Evolutionary conservation across 2,888 invertebrate genomes (phyloP).

Genomic region (Petrolisthes manimaculis): DNA sequence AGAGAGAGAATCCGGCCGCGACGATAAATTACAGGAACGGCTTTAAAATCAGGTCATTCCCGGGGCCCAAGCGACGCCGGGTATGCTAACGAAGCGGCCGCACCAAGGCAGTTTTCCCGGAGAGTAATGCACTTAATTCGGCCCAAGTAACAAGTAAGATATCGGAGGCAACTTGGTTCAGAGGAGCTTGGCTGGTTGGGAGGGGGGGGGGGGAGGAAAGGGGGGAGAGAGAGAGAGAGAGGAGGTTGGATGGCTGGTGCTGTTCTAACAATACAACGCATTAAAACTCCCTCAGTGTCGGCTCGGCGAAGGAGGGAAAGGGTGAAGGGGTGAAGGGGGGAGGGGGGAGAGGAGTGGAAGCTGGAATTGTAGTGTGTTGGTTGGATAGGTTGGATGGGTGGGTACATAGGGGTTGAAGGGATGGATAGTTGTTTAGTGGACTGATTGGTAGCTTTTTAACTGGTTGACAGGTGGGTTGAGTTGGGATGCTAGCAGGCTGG

Average conservation of each 20-base stretch:
- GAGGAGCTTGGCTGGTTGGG: not conserved
- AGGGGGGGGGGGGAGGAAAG: not conserved
- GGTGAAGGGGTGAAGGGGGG: too few relatives aligned
- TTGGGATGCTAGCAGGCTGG: too few relatives aligned
- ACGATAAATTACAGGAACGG: slow-evolving; percentile 39
- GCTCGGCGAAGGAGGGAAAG: not conserved
- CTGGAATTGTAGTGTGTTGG: not conserved
- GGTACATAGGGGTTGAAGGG: too few relatives aligned
- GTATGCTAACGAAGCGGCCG: slow-evolving; percentile 48
- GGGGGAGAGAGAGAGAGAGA: not conserved
- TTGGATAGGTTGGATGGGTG: not conserved
- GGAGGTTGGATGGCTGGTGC: not conserved
- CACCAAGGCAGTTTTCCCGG: slow-evolving; percentile 28
- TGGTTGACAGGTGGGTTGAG: too few relatives aligned
- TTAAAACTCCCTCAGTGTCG: slow-evolving; percentile 42
- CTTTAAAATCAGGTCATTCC: slow-evolving; percentile 46
- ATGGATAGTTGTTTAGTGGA: too few relatives aligned
- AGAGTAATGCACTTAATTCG: slow-evolving; percentile 56
- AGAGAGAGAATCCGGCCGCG: slow-evolving; percentile 22
- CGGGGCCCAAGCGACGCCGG: slow-evolving; percentile 32
- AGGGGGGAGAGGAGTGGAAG: not conserved
- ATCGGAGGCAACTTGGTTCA: slow-evolving; percentile 30
- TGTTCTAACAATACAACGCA: slow-evolving; percentile 40
- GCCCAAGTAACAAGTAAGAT: slow-evolving; percentile 52
- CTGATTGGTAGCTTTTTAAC: too few relatives aligned